A percentile compares a stretch with the other conserved stretches of the same genome.
These are phyloP conservation scores for Polietes domitor DNA, from an alignment of 2,888 invertebrate genomes.

Conservation along the genomic window DNA sequence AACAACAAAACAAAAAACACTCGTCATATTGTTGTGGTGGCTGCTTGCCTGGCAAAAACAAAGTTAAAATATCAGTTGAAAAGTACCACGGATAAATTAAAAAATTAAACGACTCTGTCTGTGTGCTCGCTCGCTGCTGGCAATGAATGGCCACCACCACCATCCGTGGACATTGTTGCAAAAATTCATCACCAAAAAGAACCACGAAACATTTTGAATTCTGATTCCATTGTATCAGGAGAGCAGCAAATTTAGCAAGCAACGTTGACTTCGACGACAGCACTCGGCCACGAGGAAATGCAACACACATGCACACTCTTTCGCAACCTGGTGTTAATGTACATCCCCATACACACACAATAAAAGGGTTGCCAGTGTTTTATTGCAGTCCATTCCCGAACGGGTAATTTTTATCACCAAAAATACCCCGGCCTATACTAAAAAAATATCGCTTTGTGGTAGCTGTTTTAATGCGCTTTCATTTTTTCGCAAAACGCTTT, in stretches of 20 bases:
- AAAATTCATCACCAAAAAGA: constrained; percentile 61
- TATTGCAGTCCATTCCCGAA: no score
- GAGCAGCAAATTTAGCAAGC: constrained; percentile 49
- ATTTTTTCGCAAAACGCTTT: no score
- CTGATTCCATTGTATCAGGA: constrained; percentile 72
- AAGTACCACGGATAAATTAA: constrained; percentile 58
- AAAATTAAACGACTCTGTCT: constrained; percentile 43
- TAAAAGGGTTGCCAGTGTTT: no score
- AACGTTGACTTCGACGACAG: no score
- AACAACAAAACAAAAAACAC: no score
- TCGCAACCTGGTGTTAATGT: not conserved
- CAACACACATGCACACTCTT: constrained; percentile 13
- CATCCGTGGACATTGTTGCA: constrained; percentile 45
- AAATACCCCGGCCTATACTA: no score
- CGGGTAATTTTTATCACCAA: no score
- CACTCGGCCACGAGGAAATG: constrained; percentile 33
- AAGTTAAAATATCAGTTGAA: constrained; percentile 72
- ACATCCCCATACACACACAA: not conserved
- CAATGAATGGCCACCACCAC: not conserved
- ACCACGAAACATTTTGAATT: constrained; percentile 74
- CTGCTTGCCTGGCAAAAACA: constrained; percentile 69
- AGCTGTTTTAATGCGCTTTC: no score
- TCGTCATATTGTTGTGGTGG: not conserved
- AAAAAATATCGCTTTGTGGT: no score
- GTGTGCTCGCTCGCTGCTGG: not conserved